Percentiles rank a stretch among this genome's conserved stretches.
Evolutionary conservation across 2,888 invertebrate genomes (phyloP).

Genomic region (Stomorhina lunata): DNA sequence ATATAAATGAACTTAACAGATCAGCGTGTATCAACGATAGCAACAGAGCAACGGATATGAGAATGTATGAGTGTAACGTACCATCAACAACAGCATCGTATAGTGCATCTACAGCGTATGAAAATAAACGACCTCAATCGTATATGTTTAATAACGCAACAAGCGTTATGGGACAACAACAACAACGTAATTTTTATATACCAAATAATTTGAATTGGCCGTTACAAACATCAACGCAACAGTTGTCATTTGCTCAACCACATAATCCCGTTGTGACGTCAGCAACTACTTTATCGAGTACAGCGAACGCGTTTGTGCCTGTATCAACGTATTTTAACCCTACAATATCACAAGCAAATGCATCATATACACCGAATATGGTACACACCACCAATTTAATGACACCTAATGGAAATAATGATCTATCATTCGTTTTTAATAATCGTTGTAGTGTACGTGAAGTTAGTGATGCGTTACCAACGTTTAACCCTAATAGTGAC

Average conservation of each 20-base stretch:
- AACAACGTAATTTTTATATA: background rate
- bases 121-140: no score
- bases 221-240: background rate
- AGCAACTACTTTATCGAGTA: background rate
- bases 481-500: slow-evolving; percentile 42
- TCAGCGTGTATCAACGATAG: no score
- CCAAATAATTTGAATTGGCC: background rate
- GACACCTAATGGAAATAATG: no score
- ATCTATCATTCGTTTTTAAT: background rate
- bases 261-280: background rate
- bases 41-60: no score
- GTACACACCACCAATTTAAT: no score
- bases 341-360: background rate
- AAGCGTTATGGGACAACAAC: background rate
- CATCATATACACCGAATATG: no score
- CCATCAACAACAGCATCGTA: background rate
- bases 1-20: no score
- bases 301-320: background rate
- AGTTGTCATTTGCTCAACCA: background rate
- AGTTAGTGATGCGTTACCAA: slow-evolving; percentile 34
- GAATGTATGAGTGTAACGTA: background rate
- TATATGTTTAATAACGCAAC: background rate
- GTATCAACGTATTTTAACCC: background rate
- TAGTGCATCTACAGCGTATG: no score
- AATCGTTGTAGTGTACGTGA: slow-evolving; percentile 32